Conservation (phyloP, 2,888 invertebrate genomes). For the Dolomedes plantarius region DNA sequence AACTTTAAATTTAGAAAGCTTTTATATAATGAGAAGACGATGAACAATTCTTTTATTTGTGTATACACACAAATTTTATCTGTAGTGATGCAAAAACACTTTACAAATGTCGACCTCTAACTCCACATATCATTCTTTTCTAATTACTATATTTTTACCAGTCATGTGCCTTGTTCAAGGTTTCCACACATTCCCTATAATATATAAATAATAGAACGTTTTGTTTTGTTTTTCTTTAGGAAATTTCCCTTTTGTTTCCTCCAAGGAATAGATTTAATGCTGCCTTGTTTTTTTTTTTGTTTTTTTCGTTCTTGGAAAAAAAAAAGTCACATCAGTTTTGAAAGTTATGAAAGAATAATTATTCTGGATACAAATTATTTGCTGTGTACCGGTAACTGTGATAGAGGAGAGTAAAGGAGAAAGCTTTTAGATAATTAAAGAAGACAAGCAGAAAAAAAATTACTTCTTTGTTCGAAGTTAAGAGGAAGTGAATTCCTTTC, state of each 20-base stretch:
- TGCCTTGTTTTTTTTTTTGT: background rate
- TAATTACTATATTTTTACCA: slow-evolving; percentile 3
- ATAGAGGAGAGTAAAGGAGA: background rate
- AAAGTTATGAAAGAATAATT: background rate
- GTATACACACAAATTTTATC: no score
- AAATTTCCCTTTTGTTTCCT: background rate
- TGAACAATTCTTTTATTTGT: no score
- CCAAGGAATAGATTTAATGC: background rate
- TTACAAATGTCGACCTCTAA: slow-evolving; percentile 6
- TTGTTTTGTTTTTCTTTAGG: background rate
- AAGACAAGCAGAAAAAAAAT: background rate
- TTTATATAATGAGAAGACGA: no score
- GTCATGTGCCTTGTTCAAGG: background rate
- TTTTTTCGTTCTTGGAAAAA: no score
- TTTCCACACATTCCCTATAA: background rate
- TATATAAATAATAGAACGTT: background rate
- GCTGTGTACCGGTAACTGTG: background rate
- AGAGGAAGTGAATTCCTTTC: background rate
- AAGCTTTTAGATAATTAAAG: background rate
- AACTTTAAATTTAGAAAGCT: no score
- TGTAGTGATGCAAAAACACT: slow-evolving; percentile 26
- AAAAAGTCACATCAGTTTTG: background rate
- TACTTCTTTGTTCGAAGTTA: background rate
- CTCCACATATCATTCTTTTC: slow-evolving; percentile 46
- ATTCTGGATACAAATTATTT: background rate